Conservation (phyloP, 2,113 vertebrate species). For the Pelusios castaneus region DNA sequence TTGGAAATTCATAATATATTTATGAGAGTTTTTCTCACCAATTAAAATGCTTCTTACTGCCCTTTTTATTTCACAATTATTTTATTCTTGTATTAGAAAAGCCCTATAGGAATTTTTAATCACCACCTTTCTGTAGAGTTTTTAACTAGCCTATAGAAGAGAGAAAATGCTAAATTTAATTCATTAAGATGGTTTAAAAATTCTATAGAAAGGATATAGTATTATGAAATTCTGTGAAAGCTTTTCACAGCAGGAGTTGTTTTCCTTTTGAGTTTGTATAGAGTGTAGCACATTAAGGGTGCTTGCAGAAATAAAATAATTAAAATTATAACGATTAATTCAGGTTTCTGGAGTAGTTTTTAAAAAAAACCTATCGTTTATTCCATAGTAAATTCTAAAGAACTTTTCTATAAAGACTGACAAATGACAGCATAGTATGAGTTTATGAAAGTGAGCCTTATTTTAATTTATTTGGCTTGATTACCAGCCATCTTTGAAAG, state of each 20-base stretch:
- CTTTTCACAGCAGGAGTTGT: background rate
- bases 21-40: background rate
- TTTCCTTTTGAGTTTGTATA: background rate
- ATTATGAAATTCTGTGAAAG: slow-evolving; percentile 6
- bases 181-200: background rate
- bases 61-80: slow-evolving; percentile 24
- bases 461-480: background rate
- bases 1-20: background rate
- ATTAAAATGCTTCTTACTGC: background rate
- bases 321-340: background rate
- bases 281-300: background rate
- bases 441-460: background rate
- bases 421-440: accelerated
- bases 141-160: slow-evolving; percentile 38
- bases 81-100: slow-evolving; percentile 14
- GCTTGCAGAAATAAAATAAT: background rate
- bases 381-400: background rate
- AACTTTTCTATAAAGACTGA: background rate
- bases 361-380: background rate
- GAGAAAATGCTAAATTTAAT: slow-evolving; percentile 46
- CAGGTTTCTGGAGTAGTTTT: background rate
- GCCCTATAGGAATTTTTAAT: slow-evolving; percentile 26
- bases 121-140: slow-evolving; percentile 1
- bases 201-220: background rate
- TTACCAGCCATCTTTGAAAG: background rate